Evolutionary conservation across 2,113 vertebrate species (phyloP).

Genomic region (Chinchilla lanigera): DNA sequence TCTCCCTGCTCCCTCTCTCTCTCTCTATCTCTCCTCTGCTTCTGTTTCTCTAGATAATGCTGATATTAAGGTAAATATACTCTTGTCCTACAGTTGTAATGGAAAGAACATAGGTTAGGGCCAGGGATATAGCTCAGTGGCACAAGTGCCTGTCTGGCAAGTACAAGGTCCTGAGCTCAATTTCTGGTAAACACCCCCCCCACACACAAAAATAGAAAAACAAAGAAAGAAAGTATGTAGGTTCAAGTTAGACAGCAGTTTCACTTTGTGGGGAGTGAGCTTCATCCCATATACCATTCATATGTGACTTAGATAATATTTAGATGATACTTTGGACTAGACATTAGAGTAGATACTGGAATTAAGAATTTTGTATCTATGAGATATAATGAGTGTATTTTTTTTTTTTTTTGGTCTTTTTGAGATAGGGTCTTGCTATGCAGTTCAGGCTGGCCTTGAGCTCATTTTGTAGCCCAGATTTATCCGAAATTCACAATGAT

Average conservation of each 20-base stretch:
- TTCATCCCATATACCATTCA: not conserved
- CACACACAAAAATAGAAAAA: too few relatives aligned
- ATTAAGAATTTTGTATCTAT: not conserved
- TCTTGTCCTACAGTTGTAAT: not conserved
- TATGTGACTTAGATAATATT: not conserved
- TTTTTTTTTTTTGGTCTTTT: not conserved
- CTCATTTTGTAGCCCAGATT: not conserved
- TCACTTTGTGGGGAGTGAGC: not conserved
- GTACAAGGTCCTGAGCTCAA: too few relatives aligned
- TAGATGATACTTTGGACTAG: not conserved
- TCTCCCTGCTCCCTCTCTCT: not conserved
- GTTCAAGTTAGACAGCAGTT: not conserved
- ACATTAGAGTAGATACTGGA: not conserved
- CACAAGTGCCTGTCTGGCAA: too few relatives aligned
- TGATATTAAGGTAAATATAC: not conserved
- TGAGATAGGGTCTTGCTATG: not conserved
- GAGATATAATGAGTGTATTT: not conserved
- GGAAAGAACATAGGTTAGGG: not conserved
- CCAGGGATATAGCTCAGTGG: too few relatives aligned
- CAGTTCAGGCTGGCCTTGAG: not conserved
- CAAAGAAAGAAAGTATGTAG: not conserved
- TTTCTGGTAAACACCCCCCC: too few relatives aligned
- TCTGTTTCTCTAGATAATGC: not conserved
- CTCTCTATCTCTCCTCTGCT: not conserved
- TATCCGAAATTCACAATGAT: not conserved